Evolutionary conservation across 2,797 vertebrate species (phyloP).

Genomic region (Enteromius unitaeniatus): DNA sequence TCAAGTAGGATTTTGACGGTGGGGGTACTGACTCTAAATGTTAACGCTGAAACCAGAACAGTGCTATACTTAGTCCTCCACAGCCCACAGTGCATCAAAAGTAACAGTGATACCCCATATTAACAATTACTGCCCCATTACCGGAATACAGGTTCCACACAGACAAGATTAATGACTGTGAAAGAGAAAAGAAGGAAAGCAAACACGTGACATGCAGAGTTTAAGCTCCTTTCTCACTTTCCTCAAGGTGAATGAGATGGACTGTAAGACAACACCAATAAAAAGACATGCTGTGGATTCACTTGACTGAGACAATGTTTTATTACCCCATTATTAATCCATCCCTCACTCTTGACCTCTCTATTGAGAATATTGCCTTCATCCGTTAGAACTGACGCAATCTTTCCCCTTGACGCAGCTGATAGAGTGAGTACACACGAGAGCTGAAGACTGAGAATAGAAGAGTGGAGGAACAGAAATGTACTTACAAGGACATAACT

Average conservation of each 20-base stretch:
- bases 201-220: background rate
- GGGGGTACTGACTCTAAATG: constrained; percentile 4
- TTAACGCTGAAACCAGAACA: background rate
- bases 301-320: constrained; percentile 27
- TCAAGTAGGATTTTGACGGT: background rate
- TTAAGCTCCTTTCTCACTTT: background rate
- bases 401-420: constrained; percentile 30
- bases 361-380: constrained; percentile 38
- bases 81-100: constrained; percentile 15
- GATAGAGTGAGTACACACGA: constrained; percentile 42
- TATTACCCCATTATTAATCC: constrained; percentile 16
- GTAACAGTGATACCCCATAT: constrained; percentile 38
- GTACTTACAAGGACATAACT: background rate
- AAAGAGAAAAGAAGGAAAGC: constrained; percentile 17
- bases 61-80: constrained; percentile 32
- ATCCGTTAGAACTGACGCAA: constrained; percentile 29
- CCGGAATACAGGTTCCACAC: constrained; percentile 20
- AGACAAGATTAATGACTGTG: constrained; percentile 11
- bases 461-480: constrained; percentile 16
- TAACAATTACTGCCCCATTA: constrained; percentile 31
- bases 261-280: constrained; percentile 22
- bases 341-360: constrained; percentile 13
- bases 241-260: constrained; percentile 11
- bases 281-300: constrained; percentile 23
- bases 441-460: constrained; percentile 12